A percentile compares a stretch with the other conserved stretches of the same genome.
Evolutionary conservation across 2,888 invertebrate genomes (phyloP).

Genomic region (Hipparchia semele): DNA sequence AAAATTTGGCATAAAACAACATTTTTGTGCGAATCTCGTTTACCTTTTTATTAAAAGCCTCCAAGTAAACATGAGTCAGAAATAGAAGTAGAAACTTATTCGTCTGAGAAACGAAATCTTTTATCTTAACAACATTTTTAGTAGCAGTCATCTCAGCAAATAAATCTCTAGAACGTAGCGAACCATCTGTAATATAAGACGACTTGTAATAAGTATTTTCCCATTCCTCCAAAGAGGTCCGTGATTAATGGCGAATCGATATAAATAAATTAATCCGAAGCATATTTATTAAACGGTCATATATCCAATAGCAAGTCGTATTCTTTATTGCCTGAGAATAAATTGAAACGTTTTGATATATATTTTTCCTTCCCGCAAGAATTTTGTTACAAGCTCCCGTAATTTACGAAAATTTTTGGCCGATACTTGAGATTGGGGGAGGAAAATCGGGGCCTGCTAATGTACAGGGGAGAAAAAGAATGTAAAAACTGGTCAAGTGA

Average conservation of each 20-base stretch:
- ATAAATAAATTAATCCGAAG: slow-evolving; percentile 24
- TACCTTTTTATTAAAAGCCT: slow-evolving; percentile 3
- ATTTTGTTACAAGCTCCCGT: neutral
- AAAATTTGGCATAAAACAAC: neutral
- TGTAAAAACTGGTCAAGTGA: no score
- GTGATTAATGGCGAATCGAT: slow-evolving; percentile 27
- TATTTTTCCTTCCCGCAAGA: slow-evolving; percentile 12
- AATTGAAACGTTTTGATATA: slow-evolving; percentile 25
- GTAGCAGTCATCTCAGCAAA: slow-evolving; percentile 13
- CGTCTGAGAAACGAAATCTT: slow-evolving; percentile 14
- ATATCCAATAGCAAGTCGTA: slow-evolving; percentile 21
- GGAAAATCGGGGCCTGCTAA: slow-evolving; percentile 34
- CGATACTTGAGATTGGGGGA: slow-evolving; percentile 26
- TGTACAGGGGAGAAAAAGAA: slow-evolving; percentile 27
- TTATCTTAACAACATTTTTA: slow-evolving; percentile 24
- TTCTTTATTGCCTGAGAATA: slow-evolving; percentile 11
- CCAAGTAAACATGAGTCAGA: slow-evolving; percentile 4
- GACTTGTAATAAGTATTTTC: slow-evolving; percentile 21
- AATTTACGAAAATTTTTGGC: slow-evolving; percentile 27
- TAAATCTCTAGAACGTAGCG: slow-evolving; percentile 18
- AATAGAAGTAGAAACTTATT: slow-evolving; percentile 6
- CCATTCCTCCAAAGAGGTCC: slow-evolving; percentile 17
- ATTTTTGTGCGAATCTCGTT: neutral
- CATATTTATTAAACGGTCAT: slow-evolving; percentile 13
- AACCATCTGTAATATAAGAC: slow-evolving; percentile 25